These are phyloP conservation scores for Catocala nupta DNA, from an alignment of 2,888 invertebrate species.

Conservation along the genomic window DNA sequence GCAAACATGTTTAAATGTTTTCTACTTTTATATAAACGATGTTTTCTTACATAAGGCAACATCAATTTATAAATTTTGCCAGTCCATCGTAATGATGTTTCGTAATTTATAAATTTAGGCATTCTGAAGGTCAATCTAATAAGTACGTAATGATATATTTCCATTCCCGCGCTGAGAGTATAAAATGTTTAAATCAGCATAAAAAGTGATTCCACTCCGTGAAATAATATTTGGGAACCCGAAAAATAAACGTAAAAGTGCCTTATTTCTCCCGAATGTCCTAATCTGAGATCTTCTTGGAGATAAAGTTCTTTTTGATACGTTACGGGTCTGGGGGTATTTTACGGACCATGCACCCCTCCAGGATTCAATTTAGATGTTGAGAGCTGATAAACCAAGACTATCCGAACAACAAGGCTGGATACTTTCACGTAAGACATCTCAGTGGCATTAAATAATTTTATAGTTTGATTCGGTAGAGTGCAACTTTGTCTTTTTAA, in stretches of 20 bases:
- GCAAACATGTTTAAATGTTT: neutral
- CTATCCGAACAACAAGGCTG: slow-evolving; percentile 54
- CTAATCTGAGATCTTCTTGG: slow-evolving; percentile 52
- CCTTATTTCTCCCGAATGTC: slow-evolving; percentile 44
- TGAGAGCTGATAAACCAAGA: slow-evolving; percentile 71
- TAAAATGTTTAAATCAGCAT: slow-evolving; percentile 3
- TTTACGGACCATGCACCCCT: slow-evolving; percentile 78
- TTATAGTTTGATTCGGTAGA: slow-evolving; percentile 33
- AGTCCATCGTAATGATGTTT: neutral
- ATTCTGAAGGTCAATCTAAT: neutral
- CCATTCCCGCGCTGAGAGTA: neutral
- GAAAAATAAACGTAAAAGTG: slow-evolving; percentile 43
- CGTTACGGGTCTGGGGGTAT: slow-evolving; percentile 56
- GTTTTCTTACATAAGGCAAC: neutral
- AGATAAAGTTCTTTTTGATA: slow-evolving; percentile 53
- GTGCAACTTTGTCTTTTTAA: slow-evolving; percentile 5
- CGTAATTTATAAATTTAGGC: neutral
- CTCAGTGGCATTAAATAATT: slow-evolving; percentile 41
- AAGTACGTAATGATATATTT: neutral
- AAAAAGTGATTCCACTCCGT: slow-evolving; percentile 13
- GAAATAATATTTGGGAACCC: slow-evolving; percentile 31
- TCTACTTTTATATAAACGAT: neutral
- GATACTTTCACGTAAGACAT: slow-evolving; percentile 33
- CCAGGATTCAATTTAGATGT: slow-evolving; percentile 84
- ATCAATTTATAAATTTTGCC: neutral